Evolutionary conservation across 2,113 vertebrate genomes (phyloP), one percentile per base, ranked within the genome.

Genomic region (Martes martes): DNA sequence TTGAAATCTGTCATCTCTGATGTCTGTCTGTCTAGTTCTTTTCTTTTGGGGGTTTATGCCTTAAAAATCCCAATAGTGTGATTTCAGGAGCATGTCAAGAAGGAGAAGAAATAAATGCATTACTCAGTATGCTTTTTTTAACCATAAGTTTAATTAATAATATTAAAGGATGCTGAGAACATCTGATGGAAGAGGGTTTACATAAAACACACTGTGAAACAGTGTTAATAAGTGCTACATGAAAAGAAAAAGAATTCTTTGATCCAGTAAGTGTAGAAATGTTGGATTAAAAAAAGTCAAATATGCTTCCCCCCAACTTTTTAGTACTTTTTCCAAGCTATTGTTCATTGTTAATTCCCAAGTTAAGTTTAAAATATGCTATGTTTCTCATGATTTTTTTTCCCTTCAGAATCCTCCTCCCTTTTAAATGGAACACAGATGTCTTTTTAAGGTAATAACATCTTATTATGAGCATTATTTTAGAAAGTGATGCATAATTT

Each of bases 261-360:
- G 33, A 87, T 59, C 31, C 42, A 55, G 18, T 28, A 82, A 87
- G 13, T 79, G 16, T 76, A 42, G 21, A 80, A 95, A 67, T 96
- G 14, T 86, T 94, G 8, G 14, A 28, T 86, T 91, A 81, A 91
- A 36, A 39, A 45, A 93, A 87, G 28, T 65, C 7, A 81, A 45
- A 50, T 10, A 9, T 80, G 16, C 3, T 55, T 1, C 2, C 4
- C 23, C 4, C 11, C 6, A 90, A 10, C 14, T 55, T 94, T 88
- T 57, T 28, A 63, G 39, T 57, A 36, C 13, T 21, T 67, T 88
- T 83, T 93, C 18, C 71, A 21, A 89, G 33, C 26, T 84, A n/a
- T 21, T 73, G 8, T 74, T 95, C 55, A 85, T 65, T 91, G 16
- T 87, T 92, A 88, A 84, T 95, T 93, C 96, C 13, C 6, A 84